Conservation (phyloP, 2,888 invertebrate genomes). For the Drosophila greeni region DNA sequence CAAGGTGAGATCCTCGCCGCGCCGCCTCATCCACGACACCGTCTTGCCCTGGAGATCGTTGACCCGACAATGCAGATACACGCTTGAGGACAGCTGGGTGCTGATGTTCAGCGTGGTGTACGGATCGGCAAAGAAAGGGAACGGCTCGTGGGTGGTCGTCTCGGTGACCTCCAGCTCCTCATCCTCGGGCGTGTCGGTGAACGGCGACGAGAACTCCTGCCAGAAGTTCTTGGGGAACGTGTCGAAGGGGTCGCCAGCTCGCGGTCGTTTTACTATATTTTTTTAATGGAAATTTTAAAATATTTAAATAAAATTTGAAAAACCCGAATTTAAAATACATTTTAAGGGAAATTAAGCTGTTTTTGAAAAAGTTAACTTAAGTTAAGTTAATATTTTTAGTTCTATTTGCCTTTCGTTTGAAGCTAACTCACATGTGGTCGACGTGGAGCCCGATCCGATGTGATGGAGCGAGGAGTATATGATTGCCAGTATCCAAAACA, state of each 20-base stretch:
- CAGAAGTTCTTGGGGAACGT: conserved; percentile 79
- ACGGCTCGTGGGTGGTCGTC: conserved; percentile 83
- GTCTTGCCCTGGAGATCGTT: conserved; percentile 86
- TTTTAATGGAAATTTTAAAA: no score
- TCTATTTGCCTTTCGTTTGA: not conserved
- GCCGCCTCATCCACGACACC: conserved; percentile 86
- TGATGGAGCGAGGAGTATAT: conserved; percentile 76
- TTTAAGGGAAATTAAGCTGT: not conserved
- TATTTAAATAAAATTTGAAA: no score
- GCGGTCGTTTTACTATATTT: conserved; percentile 76
- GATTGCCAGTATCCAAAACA: conserved; percentile 77
- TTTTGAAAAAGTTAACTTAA: no score
- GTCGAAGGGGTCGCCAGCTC: conserved; percentile 79
- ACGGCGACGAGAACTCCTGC: conserved; percentile 79
- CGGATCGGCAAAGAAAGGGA: conserved; percentile 86
- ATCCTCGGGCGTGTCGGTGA: conserved; percentile 79
- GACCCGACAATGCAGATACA: conserved; percentile 84
- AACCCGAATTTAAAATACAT: not conserved
- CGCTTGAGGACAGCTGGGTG: conserved; percentile 83
- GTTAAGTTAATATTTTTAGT: not conserved
- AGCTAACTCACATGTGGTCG: conserved; percentile 73
- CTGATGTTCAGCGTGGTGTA: conserved; percentile 83
- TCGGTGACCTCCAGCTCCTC: conserved; percentile 77
- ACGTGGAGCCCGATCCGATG: conserved; percentile 74
- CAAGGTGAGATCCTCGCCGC: conserved; percentile 84